Evolutionary conservation across 2,888 invertebrate genomes (phyloP).

Genomic region (Chironomus tentans): DNA sequence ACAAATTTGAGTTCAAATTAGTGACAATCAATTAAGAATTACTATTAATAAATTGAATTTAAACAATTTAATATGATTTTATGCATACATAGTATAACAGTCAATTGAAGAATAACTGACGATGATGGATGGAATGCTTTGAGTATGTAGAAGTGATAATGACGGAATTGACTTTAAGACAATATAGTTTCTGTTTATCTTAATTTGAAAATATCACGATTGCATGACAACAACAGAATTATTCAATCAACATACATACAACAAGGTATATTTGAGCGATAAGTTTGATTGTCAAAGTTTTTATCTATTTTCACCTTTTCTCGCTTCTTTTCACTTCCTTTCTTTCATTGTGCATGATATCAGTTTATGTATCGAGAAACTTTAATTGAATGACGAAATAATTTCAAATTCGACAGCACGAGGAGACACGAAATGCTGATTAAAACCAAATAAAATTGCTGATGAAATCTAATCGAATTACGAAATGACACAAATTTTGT

Average conservation of each 20-base stretch:
- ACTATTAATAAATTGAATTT: no score
- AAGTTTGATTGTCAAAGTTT: neutral
- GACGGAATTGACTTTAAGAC: no score
- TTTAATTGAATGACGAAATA: neutral
- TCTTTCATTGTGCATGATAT: neutral
- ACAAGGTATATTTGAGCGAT: neutral
- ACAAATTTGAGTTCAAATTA: no score
- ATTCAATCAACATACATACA: neutral
- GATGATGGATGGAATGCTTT: no score
- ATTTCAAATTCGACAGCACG: neutral
- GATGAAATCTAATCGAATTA: slow-evolving; percentile 8
- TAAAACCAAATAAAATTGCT: slow-evolving; percentile 6
- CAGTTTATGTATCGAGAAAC: neutral
- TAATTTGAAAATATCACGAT: neutral
- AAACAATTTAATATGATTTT: no score
- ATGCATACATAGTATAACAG: no score
- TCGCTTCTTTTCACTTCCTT: neutral
- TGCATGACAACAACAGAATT: neutral
- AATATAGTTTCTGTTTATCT: neutral
- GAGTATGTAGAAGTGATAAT: no score
- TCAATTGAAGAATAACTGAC: no score
- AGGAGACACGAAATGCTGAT: neutral
- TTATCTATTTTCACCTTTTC: neutral
- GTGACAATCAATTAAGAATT: no score
- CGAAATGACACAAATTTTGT: neutral